Evolutionary conservation across 1,140 invertebrate species (phyloP), one percentile per base, ranked within the genome.

Genomic region (Musca vetustissima): DNA sequence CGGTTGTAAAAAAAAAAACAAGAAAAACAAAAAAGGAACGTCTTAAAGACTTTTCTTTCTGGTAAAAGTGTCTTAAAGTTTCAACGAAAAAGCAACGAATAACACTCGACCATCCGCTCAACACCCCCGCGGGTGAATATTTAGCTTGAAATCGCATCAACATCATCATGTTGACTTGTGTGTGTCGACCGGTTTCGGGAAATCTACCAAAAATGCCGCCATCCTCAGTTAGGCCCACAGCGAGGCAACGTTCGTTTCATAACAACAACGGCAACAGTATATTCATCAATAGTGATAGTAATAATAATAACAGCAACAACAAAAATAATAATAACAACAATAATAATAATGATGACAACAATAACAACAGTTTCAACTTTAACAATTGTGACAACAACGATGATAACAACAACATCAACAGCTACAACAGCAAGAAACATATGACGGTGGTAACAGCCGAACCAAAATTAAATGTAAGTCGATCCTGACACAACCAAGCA

Each of bases 121-220:
- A n/a, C n/a, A n/a, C 28, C 36, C 36, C 36, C 36, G 4, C 1
- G 36, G 36, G 36, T n/a, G n/a, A n/a, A 43, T 8, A 43, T 43
- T 13, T 8, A 28, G 11, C 36, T 19, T 43, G 36, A 36, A 21
- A 61, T 9, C 36, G 28, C n/a, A 28, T 1, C 25, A 17, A 25
- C 43, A 53, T 72, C 66, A 81, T 70, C 71, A 82, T 82, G 80
- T 73, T 82, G 70, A 79, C 80, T 65, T 82, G 80, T 73, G 80
- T 82, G 65, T 82, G 80, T 73, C 80, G 80, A 65, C 80, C 80
- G 68, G 80, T 82, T 21, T 80, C 80, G 65, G 76, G 80, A 65
- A 80, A 80, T 74, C 74, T 82, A 71, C 79, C 80, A 70, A 82
- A 82, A 76, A 78, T 79, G 76, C 76, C 80, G 64, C 75, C 77